These are phyloP conservation scores for Anarhynchus alexandrinus DNA, from an alignment of 2,113 vertebrate genomes.

Conservation along the genomic window DNA sequence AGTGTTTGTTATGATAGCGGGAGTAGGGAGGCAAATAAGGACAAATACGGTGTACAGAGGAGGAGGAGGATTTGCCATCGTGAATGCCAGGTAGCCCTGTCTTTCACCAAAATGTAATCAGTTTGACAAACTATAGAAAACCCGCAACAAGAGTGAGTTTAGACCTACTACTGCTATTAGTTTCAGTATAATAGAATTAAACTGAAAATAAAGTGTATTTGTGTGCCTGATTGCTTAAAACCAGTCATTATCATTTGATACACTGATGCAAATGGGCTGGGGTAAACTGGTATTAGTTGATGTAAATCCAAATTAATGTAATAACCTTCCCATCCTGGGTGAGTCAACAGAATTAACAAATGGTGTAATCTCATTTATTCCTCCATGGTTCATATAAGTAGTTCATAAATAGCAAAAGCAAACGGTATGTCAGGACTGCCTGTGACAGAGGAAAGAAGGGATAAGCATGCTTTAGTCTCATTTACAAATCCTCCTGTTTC, in stretches of 20 bases:
- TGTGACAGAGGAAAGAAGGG: background rate
- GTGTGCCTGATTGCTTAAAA: background rate
- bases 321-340: conserved; percentile 44
- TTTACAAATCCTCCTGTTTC: background rate
- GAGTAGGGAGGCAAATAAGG: background rate
- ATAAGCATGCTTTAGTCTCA: background rate
- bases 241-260: background rate
- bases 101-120: background rate
- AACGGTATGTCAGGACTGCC: background rate
- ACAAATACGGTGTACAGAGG: background rate
- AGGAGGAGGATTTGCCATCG: background rate
- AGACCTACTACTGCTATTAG: background rate
- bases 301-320: conserved; percentile 54
- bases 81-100: background rate
- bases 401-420: conserved; percentile 20
- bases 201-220: background rate
- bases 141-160: background rate
- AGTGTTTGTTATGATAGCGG: background rate
- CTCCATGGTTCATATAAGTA: background rate
- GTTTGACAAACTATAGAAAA: background rate
- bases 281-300: conserved; percentile 5
- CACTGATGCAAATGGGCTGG: background rate
- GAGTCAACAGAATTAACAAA: conserved; percentile 63
- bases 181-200: conserved; percentile 30
- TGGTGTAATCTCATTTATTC: conserved; percentile 55